A percentile compares a stretch with the other conserved stretches of the same genome.
These are phyloP conservation scores for Polypedilum pembai DNA, from an alignment of 1,140 invertebrate genomes.

Conservation along the genomic window DNA sequence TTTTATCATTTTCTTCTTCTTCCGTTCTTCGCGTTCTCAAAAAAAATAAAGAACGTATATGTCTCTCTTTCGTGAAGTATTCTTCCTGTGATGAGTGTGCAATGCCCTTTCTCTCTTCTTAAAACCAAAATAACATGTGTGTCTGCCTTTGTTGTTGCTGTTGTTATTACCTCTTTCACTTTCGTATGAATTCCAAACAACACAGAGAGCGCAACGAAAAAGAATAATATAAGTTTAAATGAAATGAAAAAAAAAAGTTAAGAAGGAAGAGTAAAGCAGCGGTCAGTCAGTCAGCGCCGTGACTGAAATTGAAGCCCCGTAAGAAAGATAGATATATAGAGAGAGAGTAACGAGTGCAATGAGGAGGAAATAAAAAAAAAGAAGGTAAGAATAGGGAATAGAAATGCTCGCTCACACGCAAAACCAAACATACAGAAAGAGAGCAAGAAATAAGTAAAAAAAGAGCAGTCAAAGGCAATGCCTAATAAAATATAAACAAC, in stretches of 20 bases:
- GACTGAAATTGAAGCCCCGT: not conserved
- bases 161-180: not conserved
- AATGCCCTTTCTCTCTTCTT: too few species aligned
- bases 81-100: not conserved
- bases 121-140: not conserved
- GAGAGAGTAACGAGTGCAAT: not conserved
- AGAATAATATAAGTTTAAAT: not conserved
- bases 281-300: too few species aligned
- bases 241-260: too few species aligned
- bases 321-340: not conserved
- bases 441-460: not conserved
- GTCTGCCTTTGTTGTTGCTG: too few species aligned
- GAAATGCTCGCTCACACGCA: not conserved
- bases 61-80: not conserved
- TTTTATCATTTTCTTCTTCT: not conserved
- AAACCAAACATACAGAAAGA: not conserved
- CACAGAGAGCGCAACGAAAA: not conserved
- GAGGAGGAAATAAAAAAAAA: too few species aligned
- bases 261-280: too few species aligned
- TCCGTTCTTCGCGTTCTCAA: not conserved
- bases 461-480: not conserved
- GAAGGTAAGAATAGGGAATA: too few species aligned
- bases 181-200: constrained; percentile 5
- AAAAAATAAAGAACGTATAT: not conserved
- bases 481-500: constrained; percentile 23